phyloP scores from a whole-genome alignment of 2,888 invertebrate species.

The Mactromeris polynyma region DNA sequence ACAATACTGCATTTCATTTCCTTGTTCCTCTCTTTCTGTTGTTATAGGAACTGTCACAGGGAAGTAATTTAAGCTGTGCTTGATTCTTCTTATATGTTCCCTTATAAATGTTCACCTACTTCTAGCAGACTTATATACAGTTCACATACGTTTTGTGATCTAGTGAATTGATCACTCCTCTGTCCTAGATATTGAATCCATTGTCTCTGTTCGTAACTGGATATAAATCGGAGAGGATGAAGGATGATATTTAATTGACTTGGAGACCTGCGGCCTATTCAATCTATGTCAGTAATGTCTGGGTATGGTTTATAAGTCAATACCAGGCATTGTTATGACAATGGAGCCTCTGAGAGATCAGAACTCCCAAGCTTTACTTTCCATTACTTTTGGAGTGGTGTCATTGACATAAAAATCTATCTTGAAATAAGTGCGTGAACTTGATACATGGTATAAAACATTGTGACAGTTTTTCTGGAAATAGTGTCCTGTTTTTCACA shows the following conservation, averaged over 20 bases:
- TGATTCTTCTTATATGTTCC: not conserved
- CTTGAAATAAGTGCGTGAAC: not conserved
- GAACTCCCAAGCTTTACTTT: not conserved
- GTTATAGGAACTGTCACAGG: not conserved
- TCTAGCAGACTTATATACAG: not conserved
- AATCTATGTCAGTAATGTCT: not conserved
- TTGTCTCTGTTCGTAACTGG: not conserved
- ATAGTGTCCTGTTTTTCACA: not conserved
- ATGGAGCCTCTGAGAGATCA: not conserved
- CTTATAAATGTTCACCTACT: not conserved
- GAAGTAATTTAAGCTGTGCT: not conserved
- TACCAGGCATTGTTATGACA: not conserved
- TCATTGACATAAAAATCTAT: not conserved
- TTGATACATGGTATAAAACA: not conserved
- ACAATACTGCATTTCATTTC: not conserved
- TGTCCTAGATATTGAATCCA: not conserved
- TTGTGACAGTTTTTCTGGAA: not conserved
- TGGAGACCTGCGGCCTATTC: not conserved
- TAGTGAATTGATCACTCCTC: not conserved
- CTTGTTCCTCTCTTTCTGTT: not conserved
- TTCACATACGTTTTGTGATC: not conserved
- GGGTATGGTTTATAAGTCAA: not conserved
- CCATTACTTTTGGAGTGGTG: not conserved
- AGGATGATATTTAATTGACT: constrained; percentile 13
- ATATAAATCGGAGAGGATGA: not conserved